Conservation (phyloP, 2,888 invertebrate genomes). For the Conops quadrifasciatus region DNA sequence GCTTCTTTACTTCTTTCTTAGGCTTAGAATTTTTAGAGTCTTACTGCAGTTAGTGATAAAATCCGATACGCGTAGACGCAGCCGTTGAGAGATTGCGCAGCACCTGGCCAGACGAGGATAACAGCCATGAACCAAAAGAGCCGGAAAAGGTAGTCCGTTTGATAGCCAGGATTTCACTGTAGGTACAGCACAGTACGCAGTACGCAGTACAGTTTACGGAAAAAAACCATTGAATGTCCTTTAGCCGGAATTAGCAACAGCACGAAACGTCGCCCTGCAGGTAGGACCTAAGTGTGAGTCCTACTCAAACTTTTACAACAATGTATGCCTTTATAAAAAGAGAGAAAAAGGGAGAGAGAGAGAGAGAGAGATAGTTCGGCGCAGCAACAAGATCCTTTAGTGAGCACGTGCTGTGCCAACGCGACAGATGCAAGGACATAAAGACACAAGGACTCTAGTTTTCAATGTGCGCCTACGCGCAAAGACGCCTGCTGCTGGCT, state of each 20-base stretch:
- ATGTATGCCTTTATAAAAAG: no score
- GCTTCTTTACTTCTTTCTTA: no score
- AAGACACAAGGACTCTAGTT: neutral
- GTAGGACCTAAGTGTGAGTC: no score
- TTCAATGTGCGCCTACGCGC: constrained; percentile 21
- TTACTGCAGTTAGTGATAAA: no score
- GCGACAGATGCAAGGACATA: constrained; percentile 13
- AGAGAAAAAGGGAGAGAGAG: no score
- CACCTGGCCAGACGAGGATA: neutral
- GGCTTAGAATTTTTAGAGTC: no score
- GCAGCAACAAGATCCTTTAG: neutral
- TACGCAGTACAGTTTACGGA: neutral
- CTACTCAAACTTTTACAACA: no score
- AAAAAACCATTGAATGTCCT: neutral
- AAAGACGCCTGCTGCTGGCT: neutral
- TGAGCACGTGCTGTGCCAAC: constrained; percentile 33
- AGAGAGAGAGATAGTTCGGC: no score
- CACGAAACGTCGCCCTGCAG: constrained; percentile 3
- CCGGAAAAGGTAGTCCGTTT: no score
- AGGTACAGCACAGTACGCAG: no score
- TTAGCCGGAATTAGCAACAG: constrained; percentile 19
- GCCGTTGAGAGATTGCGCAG: neutral
- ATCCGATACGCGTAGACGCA: no score
- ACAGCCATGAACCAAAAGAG: neutral
- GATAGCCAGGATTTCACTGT: constrained; percentile 6